These are phyloP conservation scores for Rhynchomys soricoides DNA, from an alignment of 2,113 vertebrate genomes.

Conservation along the genomic window DNA sequence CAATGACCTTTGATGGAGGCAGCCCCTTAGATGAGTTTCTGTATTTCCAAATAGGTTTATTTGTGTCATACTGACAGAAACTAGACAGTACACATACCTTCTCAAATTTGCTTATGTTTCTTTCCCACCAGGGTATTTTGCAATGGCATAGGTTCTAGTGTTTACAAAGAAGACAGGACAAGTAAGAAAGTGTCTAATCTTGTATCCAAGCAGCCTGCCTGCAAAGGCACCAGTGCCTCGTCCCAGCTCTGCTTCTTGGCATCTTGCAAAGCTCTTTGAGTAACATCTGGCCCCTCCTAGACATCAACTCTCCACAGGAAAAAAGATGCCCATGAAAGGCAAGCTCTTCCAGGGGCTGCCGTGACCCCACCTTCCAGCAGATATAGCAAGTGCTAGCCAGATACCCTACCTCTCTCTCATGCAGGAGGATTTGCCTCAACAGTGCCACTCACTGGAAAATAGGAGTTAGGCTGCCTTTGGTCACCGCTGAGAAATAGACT, in stretches of 20 bases:
- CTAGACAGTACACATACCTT: neutral
- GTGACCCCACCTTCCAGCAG: accelerated
- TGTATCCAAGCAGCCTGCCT: accelerated
- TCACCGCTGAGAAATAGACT: accelerated
- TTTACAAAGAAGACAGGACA: neutral
- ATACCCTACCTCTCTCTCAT: accelerated
- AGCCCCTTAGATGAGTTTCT: no score
- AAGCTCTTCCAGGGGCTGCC: accelerated
- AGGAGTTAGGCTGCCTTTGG: neutral
- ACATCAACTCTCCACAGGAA: no score
- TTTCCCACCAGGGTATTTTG: neutral
- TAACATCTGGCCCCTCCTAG: accelerated
- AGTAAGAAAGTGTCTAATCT: accelerated
- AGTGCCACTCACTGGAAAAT: no score
- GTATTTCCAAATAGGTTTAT: no score
- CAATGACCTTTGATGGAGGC: neutral
- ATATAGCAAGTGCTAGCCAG: accelerated
- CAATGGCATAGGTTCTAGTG: neutral
- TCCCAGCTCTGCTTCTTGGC: neutral
- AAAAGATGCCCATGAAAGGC: accelerated
- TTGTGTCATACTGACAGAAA: neutral
- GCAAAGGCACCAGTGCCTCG: accelerated
- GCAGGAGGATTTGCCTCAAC: neutral
- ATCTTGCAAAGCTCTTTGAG: neutral
- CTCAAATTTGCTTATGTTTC: neutral